phyloP scores from a whole-genome alignment of 2,113 vertebrate genomes.

The Gambusia holbrooki region DNA sequence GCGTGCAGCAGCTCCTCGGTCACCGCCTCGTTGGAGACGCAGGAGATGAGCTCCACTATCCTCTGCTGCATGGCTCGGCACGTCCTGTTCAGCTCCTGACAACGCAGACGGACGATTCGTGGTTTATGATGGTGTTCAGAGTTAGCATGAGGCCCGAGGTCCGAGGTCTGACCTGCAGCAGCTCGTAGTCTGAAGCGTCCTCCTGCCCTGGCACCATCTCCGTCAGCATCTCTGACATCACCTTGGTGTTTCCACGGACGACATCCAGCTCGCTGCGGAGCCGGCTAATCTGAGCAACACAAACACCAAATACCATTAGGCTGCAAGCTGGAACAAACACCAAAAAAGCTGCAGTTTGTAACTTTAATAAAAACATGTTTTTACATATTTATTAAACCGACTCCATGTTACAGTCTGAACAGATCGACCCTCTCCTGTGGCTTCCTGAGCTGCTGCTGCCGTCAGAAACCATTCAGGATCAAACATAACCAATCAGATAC shows the following conservation, averaged over 20 bases:
- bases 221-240: slow-evolving; percentile 99
- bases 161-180: slow-evolving; percentile 86
- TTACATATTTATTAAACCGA: no score
- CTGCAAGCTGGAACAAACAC: no score
- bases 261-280: slow-evolving; percentile 95
- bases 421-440: no score
- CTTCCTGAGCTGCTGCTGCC: no score
- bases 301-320: neutral
- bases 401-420: no score
- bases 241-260: slow-evolving; percentile 96
- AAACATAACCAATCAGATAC: no score
- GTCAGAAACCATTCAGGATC: no score
- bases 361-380: no score
- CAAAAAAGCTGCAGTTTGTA: no score
- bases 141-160: no score
- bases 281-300: slow-evolving; percentile 86
- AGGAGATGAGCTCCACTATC: slow-evolving; percentile 94
- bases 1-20: slow-evolving; percentile 95
- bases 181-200: slow-evolving; percentile 93
- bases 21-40: slow-evolving; percentile 94
- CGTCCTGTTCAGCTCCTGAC: slow-evolving; percentile 93
- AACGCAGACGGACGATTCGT: neutral
- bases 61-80: slow-evolving; percentile 97
- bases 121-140: no score
- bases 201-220: slow-evolving; percentile 98